phyloP scores from a whole-genome alignment of 2,888 invertebrate genomes.

The Polietes domitor region DNA sequence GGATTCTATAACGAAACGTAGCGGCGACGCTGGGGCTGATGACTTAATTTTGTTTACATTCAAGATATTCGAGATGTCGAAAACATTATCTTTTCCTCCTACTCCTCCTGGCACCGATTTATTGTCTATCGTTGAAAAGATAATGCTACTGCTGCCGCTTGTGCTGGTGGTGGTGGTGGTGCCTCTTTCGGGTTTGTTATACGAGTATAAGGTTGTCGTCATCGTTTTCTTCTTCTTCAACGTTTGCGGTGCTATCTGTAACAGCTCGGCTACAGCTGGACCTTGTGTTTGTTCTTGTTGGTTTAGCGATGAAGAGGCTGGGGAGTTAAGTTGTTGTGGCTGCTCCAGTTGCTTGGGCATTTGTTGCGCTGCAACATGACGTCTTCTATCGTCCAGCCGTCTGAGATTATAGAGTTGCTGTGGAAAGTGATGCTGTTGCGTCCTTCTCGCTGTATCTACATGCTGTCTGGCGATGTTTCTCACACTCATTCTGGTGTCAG shows the following conservation, averaged over 20 bases:
- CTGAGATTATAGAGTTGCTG: conserved; percentile 46
- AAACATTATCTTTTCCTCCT: conserved; percentile 50
- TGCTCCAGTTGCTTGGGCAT: too few relatives aligned
- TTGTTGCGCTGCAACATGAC: conserved; percentile 54
- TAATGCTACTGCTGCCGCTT: neutral
- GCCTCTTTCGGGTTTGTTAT: conserved; percentile 59
- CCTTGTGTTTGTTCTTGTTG: conserved; percentile 64
- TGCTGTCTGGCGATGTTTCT: conserved; percentile 1
- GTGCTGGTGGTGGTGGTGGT: conserved; percentile 60
- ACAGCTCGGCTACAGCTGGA: too few relatives aligned
- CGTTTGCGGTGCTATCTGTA: conserved; percentile 56
- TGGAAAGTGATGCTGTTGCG: conserved; percentile 48
- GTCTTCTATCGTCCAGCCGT: conserved; percentile 42
- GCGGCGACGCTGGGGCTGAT: conserved; percentile 58
- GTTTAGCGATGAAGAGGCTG: conserved; percentile 31
- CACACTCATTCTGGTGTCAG: neutral
- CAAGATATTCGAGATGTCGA: conserved; percentile 61
- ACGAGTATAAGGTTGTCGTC: too few relatives aligned
- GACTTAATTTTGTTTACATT: conserved; percentile 66
- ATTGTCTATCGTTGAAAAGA: conserved; percentile 51
- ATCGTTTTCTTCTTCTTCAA: conserved; percentile 44
- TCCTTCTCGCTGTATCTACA: conserved; percentile 2
- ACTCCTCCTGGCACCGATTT: conserved; percentile 37
- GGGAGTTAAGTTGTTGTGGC: too few relatives aligned
- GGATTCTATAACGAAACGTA: conserved; percentile 73